Evolutionary conservation across 2,888 invertebrate species (phyloP), one percentile per base, ranked within the genome.

Genomic region (Drosophila peninsularis): DNA sequence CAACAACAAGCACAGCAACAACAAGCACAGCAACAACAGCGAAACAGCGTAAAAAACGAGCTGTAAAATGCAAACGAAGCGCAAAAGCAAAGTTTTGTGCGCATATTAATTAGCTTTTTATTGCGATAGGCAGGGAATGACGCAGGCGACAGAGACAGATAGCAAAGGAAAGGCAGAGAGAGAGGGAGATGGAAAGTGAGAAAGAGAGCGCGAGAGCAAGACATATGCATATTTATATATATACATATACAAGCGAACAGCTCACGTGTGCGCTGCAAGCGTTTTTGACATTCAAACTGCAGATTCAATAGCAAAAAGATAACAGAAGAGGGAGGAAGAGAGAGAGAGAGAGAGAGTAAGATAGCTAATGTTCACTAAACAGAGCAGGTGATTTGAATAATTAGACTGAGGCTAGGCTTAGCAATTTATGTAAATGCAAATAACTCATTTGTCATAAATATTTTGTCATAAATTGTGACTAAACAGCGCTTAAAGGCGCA

Each of bases 91-190:
- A 56, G 41, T 58, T 73, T 69, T 53, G 52, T 47, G 68, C 58
- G 49, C 47, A 67, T 56, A 56, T 44, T 72, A 71, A 84, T 75
- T 63, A 73, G 66, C 55, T 55, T 80, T 69, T 54, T 58, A 71
- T 77, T 82, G 86, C 58, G 77, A 72, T 82, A 84, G 79, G 70
- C 63, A 52, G 36, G 11, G 52, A 42, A 50, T 70, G 62, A 62
- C 73, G 72, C 53, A 69, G 53, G 21, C 66, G 7, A 13, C 30
- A 4, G 34, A 50, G 49, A 2, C 9, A 34, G 34, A 19, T 6
- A 34, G 32, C 13, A 32, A 9, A n/a, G 4, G 32, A 7, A 13
- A 32, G 30, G 32, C 0, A 3, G n/a, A 10, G 45, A 47, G n/a
- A 17, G 17, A 17, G 17, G 5, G 10, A n/a, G 45, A 2, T 0